Evolutionary conservation across 1,140 invertebrate genomes (phyloP).

Genomic region (Dryas iulia): DNA sequence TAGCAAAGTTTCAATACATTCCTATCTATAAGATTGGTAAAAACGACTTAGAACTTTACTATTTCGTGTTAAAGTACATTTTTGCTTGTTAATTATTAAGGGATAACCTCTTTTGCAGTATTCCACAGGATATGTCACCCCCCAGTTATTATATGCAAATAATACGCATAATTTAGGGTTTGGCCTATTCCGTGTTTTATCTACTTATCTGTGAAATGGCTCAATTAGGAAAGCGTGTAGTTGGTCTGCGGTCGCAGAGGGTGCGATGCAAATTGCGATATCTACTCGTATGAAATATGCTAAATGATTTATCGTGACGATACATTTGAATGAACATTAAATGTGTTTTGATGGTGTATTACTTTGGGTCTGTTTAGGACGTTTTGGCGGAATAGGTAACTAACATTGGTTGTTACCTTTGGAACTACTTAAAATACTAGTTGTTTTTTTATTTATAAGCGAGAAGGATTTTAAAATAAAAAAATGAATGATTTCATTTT

Average conservation of each 20-base stretch:
- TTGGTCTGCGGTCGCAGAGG: constrained; percentile 39
- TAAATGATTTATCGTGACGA: constrained; percentile 65
- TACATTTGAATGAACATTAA: constrained; percentile 15
- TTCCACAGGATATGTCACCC: constrained; percentile 53
- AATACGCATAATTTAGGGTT: constrained; percentile 75
- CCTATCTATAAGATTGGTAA: constrained; percentile 8
- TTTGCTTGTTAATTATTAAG: constrained; percentile 10
- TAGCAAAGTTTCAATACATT: constrained; percentile 26
- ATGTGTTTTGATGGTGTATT: constrained; percentile 1
- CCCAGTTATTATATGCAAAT: constrained; percentile 77
- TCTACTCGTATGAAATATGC: constrained; percentile 62
- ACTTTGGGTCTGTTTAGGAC: background rate
- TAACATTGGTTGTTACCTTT: no score
- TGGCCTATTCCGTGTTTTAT: constrained; percentile 73
- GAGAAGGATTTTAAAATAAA: no score
- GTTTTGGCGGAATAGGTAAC: background rate
- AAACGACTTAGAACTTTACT: constrained; percentile 22
- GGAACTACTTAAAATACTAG: no score
- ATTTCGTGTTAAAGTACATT: constrained; percentile 4
- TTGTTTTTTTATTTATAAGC: no score
- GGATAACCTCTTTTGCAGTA: constrained; percentile 25
- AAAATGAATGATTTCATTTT: no score
- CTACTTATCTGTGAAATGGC: constrained; percentile 78
- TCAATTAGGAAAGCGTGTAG: constrained; percentile 68
- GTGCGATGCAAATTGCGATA: constrained; percentile 50